phyloP scores from a whole-genome alignment of 35 echinoderm and acorn worm genomes.

The Ophiothrix spiculata region DNA sequence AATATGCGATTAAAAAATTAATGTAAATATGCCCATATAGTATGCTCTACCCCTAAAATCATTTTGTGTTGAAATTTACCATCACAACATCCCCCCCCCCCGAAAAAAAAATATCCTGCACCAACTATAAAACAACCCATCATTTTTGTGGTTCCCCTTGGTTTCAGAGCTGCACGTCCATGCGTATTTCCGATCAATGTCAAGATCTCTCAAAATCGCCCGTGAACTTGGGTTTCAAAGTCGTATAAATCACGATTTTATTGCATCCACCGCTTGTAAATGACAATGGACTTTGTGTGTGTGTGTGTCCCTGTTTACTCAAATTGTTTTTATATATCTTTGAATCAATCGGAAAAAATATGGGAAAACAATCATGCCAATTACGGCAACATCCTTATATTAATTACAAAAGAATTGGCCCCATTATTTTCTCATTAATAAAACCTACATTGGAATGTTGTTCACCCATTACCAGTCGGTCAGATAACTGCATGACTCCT shows the following conservation, averaged over 20 bases:
- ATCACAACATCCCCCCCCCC: background rate
- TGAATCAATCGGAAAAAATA: background rate
- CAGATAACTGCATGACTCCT: too few relatives aligned
- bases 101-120: too few relatives aligned
- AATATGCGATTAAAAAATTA: too few relatives aligned
- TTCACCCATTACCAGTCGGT: too few relatives aligned
- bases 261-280: background rate
- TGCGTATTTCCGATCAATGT: background rate
- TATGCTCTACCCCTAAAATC: too few relatives aligned
- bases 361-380: background rate
- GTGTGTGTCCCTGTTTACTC: background rate
- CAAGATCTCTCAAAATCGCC: background rate
- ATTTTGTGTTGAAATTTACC: too few relatives aligned
- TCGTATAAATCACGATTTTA: background rate
- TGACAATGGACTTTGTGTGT: background rate
- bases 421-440: background rate
- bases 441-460: too few relatives aligned
- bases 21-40: too few relatives aligned
- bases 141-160: too few relatives aligned
- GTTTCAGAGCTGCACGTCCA: background rate
- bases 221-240: background rate
- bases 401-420: conserved; percentile 4
- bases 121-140: too few relatives aligned
- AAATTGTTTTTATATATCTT: background rate
- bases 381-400: background rate